These are phyloP conservation scores for Pachliopta kotzebuea DNA, from an alignment of 2,888 invertebrate genomes.

Conservation along the genomic window DNA sequence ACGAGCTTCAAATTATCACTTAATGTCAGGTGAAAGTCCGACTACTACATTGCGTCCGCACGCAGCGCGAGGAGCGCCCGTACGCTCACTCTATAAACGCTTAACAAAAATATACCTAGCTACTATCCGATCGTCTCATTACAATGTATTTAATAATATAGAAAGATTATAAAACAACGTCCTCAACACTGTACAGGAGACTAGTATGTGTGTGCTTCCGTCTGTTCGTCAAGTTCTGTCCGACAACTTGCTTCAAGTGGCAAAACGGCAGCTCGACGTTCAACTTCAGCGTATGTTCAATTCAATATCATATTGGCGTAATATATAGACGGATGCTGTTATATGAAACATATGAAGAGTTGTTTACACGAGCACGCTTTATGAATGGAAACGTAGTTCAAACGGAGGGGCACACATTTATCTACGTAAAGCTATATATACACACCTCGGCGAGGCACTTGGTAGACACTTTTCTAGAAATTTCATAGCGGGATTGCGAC, in stretches of 20 bases:
- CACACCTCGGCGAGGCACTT: constrained; percentile 69
- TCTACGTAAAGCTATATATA: constrained; percentile 70
- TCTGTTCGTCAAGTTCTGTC: no score
- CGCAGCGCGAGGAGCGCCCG: constrained; percentile 30
- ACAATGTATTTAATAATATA: constrained; percentile 57
- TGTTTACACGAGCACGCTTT: no score
- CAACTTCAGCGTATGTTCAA: no score
- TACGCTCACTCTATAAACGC: constrained; percentile 45
- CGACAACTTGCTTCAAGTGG: no score
- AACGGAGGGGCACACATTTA: constrained; percentile 62
- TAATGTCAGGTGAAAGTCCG: no score
- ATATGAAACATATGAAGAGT: no score
- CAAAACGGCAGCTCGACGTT: no score
- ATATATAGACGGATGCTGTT: no score
- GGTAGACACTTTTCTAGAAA: constrained; percentile 40
- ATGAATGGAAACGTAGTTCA: constrained; percentile 23
- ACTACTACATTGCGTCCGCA: constrained; percentile 16
- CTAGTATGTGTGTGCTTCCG: constrained; percentile 46
- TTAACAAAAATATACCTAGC: constrained; percentile 73
- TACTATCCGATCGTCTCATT: constrained; percentile 51
- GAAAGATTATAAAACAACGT: constrained; percentile 66
- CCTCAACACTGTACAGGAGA: constrained; percentile 68
- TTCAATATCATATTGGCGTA: no score
- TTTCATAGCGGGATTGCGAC: not conserved
- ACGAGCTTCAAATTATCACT: no score